Conservation (phyloP, 2,113 vertebrate genomes). For the Symphodus melops region DNA sequence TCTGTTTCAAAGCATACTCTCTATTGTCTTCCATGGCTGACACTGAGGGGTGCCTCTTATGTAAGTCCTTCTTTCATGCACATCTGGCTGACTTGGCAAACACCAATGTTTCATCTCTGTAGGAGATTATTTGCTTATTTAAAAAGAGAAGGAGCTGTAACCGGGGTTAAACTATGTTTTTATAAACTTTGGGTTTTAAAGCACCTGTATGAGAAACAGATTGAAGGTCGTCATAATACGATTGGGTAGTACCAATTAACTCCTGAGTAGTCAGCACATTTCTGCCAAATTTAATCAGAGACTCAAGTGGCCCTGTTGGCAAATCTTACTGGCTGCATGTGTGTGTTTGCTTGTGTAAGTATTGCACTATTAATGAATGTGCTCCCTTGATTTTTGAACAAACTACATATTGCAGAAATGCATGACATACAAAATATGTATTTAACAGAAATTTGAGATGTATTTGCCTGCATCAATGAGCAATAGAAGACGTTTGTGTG, state of each 20-base stretch:
- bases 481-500: too few species aligned
- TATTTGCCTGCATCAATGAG: too few species aligned
- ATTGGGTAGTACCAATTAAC: constrained; percentile 59
- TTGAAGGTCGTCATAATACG: constrained; percentile 56
- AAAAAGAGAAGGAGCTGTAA: constrained; percentile 4
- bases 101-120: constrained; percentile 30
- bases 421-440: background rate
- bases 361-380: background rate
- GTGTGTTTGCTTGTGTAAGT: constrained; percentile 1
- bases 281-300: constrained; percentile 46
- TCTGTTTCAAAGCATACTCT: background rate
- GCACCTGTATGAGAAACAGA: constrained; percentile 47
- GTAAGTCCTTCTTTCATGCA: constrained; percentile 49
- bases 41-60: constrained; percentile 36
- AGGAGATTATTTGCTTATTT: constrained; percentile 46
- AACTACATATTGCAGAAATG: background rate
- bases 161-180: constrained; percentile 43
- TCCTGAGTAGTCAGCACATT: constrained; percentile 48
- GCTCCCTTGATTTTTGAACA: background rate
- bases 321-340: constrained; percentile 22
- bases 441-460: too few species aligned
- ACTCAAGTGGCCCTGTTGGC: constrained; percentile 12
- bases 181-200: constrained; percentile 55
- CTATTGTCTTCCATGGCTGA: background rate
- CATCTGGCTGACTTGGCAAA: constrained; percentile 63